Conservation (phyloP, 2,113 vertebrate genomes). For the Synodontis membranacea region DNA sequence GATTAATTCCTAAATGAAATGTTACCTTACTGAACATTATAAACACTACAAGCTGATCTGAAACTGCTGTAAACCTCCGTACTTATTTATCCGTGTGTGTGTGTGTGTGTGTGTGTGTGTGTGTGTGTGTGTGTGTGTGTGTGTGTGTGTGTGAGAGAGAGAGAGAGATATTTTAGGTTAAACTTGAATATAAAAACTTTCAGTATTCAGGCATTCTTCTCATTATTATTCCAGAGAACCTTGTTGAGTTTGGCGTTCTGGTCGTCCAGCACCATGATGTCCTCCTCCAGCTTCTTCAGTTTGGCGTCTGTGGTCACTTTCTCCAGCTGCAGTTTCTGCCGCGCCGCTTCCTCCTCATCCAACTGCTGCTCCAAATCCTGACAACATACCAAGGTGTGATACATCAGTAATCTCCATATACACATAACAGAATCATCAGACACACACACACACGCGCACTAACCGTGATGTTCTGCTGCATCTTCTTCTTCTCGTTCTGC, state of each 20-base stretch:
- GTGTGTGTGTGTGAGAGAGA: no score
- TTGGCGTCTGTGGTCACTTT: conserved; percentile 86
- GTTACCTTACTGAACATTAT: no score
- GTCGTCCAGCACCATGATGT: conserved; percentile 82
- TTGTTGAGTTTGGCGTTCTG: conserved; percentile 82
- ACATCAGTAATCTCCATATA: background rate
- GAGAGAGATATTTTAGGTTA: background rate
- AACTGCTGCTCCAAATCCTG: conserved; percentile 87
- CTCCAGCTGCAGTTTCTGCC: conserved; percentile 86
- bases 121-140: no score
- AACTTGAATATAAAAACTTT: background rate
- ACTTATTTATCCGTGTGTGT: no score
- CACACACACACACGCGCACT: background rate
- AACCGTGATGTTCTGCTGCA: conserved; percentile 87
- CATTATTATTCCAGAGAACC: conserved; percentile 62
- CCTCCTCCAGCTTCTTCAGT: conserved; percentile 84
- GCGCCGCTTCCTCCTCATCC: conserved; percentile 83
- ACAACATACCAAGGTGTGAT: background rate
- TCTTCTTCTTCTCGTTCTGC: conserved; percentile 83
- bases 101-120: background rate
- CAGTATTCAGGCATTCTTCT: background rate
- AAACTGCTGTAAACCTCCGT: background rate
- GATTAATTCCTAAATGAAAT: background rate
- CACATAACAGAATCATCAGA: background rate
- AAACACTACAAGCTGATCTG: background rate